Conservation (phyloP, 2,888 invertebrate genomes). For the Tethea ocularis region DNA sequence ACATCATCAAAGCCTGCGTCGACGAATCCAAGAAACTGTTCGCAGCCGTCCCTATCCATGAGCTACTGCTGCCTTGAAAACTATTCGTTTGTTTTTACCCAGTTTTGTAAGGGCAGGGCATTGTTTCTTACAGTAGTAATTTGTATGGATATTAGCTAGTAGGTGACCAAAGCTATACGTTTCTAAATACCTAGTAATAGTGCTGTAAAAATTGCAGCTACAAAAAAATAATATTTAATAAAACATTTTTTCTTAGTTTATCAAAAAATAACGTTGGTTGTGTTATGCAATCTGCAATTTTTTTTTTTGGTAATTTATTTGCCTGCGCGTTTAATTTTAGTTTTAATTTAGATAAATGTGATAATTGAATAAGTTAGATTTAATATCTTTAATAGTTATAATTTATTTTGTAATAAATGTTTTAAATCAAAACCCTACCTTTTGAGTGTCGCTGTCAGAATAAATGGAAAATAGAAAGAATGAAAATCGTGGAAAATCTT, state of each 20-base stretch:
- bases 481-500: no score
- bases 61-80: slow-evolving; percentile 55
- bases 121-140: not conserved
- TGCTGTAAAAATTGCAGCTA: not conserved
- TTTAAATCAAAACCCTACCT: slow-evolving; percentile 20
- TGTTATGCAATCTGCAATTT: no score
- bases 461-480: no score
- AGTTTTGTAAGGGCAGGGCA: not conserved
- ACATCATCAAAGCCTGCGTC: slow-evolving; percentile 75
- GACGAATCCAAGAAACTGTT: slow-evolving; percentile 74
- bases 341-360: slow-evolving; percentile 48
- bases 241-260: not conserved
- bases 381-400: slow-evolving; percentile 38
- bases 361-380: slow-evolving; percentile 48
- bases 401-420: slow-evolving; percentile 41
- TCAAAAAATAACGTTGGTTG: no score
- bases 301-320: no score
- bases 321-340: slow-evolving; percentile 30
- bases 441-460: no score
- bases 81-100: not conserved
- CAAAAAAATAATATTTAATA: no score
- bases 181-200: no score
- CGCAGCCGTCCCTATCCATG: slow-evolving; percentile 59
- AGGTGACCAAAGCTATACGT: no score
- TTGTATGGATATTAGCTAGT: not conserved